These are phyloP conservation scores for Archivesica marissinica DNA, from an alignment of 1,140 invertebrate genomes.

Conservation along the genomic window DNA sequence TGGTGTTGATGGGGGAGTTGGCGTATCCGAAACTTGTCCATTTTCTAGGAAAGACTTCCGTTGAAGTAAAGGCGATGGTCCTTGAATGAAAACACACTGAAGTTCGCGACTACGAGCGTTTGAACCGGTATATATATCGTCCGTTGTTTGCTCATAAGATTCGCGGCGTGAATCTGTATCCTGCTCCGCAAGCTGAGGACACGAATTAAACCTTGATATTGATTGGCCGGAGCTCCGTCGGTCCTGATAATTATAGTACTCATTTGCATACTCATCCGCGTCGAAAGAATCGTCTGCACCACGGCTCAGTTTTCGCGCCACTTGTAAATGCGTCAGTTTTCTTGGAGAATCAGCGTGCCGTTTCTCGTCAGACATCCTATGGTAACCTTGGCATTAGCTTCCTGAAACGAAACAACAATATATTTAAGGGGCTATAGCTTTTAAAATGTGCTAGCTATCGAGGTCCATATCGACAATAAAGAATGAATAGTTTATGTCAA, in stretches of 20 bases:
- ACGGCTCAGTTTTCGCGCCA: constrained; percentile 48
- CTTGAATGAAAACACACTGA: constrained; percentile 40
- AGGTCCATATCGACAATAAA: too few relatives aligned
- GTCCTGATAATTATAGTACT: constrained; percentile 58
- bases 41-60: constrained; percentile 33
- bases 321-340: constrained; percentile 47
- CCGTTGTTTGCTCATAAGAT: constrained; percentile 40
- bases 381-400: neutral
- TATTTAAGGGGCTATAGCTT: neutral
- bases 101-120: constrained; percentile 7
- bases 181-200: constrained; percentile 44
- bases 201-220: constrained; percentile 55
- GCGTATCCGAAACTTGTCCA: constrained; percentile 55
- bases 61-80: constrained; percentile 25
- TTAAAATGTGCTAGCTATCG: too few relatives aligned
- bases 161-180: constrained; percentile 12
- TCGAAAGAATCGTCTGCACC: constrained; percentile 48
- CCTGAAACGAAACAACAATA: constrained; percentile 17
- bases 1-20: constrained; percentile 54
- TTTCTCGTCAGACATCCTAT: constrained; percentile 9
- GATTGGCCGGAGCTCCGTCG: constrained; percentile 52
- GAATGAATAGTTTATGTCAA: too few relatives aligned
- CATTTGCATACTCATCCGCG: constrained; percentile 50
- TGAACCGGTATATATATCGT: constrained; percentile 50
- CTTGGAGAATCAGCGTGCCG: constrained; percentile 21